phyloP scores from a whole-genome alignment of 2,113 vertebrate species.

The Emydocephalus ijimae region DNA sequence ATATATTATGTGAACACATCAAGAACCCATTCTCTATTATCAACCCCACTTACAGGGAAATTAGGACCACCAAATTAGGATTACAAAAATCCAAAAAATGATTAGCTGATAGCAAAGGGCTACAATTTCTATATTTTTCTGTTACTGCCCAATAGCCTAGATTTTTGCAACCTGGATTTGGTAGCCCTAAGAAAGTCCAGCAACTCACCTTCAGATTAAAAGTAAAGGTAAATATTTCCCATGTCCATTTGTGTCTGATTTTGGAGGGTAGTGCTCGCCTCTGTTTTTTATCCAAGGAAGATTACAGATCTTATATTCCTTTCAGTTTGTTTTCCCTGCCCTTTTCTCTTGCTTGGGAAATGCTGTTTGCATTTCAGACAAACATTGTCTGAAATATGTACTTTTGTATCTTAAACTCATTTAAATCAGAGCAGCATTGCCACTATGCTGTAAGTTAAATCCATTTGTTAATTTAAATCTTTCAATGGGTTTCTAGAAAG shows the following conservation, averaged over 20 bases:
- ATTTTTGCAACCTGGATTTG: background rate
- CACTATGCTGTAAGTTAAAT: background rate
- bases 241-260: background rate
- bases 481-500: background rate
- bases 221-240: background rate
- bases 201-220: background rate
- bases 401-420: background rate
- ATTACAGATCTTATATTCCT: background rate
- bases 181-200: background rate
- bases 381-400: background rate
- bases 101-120: background rate
- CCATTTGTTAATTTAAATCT: background rate
- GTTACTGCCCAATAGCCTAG: background rate
- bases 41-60: background rate
- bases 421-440: background rate
- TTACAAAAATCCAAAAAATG: background rate
- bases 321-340: background rate
- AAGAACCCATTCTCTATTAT: background rate
- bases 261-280: background rate
- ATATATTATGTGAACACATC: background rate
- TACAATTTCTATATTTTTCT: background rate
- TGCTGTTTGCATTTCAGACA: background rate
- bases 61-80: background rate
- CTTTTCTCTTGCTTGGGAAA: background rate
- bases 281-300: background rate